phyloP scores from a whole-genome alignment of 2,888 invertebrate genomes.

The Seira ritae region DNA sequence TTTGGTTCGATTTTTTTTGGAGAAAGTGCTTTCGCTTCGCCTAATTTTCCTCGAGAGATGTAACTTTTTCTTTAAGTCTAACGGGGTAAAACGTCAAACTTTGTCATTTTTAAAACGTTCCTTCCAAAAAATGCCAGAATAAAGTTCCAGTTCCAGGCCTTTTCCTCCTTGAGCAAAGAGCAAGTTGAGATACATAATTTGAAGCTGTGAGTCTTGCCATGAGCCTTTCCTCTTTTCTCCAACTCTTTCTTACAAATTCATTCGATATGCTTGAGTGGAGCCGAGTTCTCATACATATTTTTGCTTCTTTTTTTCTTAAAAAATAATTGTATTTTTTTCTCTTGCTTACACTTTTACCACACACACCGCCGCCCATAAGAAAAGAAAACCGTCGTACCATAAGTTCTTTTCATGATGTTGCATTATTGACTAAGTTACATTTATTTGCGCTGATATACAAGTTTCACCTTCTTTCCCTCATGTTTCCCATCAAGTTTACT shows the following conservation, averaged over 20 bases:
- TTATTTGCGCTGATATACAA: conserved; percentile 18
- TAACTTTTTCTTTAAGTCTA: conserved; percentile 14
- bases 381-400: conserved; percentile 23
- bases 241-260: background rate
- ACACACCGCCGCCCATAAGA: background rate
- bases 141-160: too few relatives aligned
- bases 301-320: conserved; percentile 5
- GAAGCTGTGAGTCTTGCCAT: too few relatives aligned
- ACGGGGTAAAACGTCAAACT: conserved; percentile 44
- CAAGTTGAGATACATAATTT: too few relatives aligned
- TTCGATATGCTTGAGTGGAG: conserved; percentile 19
- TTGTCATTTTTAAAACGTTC: conserved; percentile 40
- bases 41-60: conserved; percentile 12
- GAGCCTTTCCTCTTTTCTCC: background rate
- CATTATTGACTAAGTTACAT: conserved; percentile 43
- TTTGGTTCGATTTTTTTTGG: too few relatives aligned
- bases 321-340: conserved; percentile 19
- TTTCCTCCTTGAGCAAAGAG: too few relatives aligned
- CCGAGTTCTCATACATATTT: conserved; percentile 13
- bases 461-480: background rate
- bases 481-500: background rate
- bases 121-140: conserved; percentile 8
- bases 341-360: background rate
- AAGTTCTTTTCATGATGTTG: conserved; percentile 42
- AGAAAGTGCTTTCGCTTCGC: background rate